phyloP scores from a whole-genome alignment of 2,888 invertebrate genomes.

The Drosophila dives region DNA sequence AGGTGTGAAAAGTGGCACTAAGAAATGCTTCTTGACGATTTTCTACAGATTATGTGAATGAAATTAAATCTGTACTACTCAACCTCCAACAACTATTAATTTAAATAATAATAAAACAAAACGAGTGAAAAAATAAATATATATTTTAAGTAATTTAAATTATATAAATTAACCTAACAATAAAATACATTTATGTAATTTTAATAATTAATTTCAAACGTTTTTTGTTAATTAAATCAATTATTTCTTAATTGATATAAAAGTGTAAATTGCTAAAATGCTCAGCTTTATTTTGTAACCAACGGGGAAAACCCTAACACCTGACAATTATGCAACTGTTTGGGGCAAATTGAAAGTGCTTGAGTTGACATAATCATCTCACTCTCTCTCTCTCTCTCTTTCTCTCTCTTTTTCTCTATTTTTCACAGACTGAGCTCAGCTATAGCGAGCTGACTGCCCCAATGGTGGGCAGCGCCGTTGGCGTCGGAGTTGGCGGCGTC shows the following conservation, averaged over 20 bases:
- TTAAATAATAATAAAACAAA: not conserved
- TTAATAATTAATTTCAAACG: not conserved
- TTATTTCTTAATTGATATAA: not conserved
- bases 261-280: not conserved
- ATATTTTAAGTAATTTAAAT: too few relatives aligned
- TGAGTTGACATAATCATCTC: constrained; percentile 26
- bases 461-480: constrained; percentile 63
- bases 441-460: constrained; percentile 82
- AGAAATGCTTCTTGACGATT: constrained; percentile 5
- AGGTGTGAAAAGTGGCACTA: constrained; percentile 39
- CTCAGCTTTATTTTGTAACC: not conserved
- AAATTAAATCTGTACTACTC: not conserved
- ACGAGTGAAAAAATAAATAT: too few relatives aligned
- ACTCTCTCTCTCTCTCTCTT: not conserved
- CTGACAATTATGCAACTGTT: constrained; percentile 39
- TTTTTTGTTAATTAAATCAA: not conserved
- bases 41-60: constrained; percentile 12
- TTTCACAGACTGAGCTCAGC: constrained; percentile 82
- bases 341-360: constrained; percentile 34
- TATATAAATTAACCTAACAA: not conserved
- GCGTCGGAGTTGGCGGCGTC: constrained; percentile 54
- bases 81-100: not conserved
- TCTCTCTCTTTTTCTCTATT: not conserved
- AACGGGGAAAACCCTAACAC: constrained; percentile 15
- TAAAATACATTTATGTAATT: not conserved